Evolutionary conservation across 2,797 vertebrate genomes (phyloP).

Genomic region (Sarcophilus harrisii): DNA sequence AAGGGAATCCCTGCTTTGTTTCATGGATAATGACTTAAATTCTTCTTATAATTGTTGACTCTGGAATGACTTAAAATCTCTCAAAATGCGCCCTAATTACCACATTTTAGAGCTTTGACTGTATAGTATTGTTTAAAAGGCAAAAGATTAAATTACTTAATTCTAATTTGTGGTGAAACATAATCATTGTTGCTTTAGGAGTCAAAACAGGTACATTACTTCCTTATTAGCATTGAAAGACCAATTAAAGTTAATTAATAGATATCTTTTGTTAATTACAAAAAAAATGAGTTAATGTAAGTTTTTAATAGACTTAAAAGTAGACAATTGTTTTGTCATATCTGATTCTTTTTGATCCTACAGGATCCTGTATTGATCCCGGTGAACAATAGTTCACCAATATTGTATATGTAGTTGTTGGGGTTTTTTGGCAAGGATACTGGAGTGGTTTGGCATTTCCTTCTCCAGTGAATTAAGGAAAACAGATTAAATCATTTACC

Average conservation of each 20-base stretch:
- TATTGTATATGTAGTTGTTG: too few species aligned
- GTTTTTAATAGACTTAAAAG: background rate
- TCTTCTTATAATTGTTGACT: background rate
- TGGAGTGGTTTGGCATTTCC: background rate
- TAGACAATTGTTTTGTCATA: background rate
- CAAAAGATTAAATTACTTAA: background rate
- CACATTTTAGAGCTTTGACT: background rate
- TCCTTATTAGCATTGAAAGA: background rate
- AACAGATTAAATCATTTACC: background rate
- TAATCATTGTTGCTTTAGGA: background rate
- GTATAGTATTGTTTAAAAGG: background rate
- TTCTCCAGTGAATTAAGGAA: background rate
- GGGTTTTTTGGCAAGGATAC: background rate
- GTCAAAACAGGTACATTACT: background rate
- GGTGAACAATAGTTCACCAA: too few species aligned
- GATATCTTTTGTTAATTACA: background rate
- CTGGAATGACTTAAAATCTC: background rate
- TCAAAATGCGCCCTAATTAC: background rate
- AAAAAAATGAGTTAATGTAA: background rate
- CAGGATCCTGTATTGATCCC: too few species aligned
- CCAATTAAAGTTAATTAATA: too few species aligned
- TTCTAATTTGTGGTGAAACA: background rate
- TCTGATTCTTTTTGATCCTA: too few species aligned
- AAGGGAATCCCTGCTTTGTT: background rate
- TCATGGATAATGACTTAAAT: background rate